phyloP scores from a whole-genome alignment of 2,888 invertebrate genomes.

The Amiota minor region DNA sequence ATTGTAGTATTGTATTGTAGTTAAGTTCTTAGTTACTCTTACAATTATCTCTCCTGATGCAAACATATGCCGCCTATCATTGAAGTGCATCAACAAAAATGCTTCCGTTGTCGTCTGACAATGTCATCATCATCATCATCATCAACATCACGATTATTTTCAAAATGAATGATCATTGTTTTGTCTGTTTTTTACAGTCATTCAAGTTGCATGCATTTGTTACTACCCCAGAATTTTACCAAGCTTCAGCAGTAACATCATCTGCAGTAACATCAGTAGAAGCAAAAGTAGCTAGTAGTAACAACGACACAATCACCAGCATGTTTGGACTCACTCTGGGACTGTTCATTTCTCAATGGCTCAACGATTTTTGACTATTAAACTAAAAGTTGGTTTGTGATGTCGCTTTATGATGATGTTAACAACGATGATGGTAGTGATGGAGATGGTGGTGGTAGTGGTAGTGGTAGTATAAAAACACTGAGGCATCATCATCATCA shows the following conservation, averaged over 20 bases:
- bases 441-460: too few relatives aligned
- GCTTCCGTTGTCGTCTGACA: neutral
- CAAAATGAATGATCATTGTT: neutral
- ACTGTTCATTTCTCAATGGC: slow-evolving; percentile 3
- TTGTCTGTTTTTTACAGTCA: neutral
- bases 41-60: neutral
- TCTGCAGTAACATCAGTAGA: slow-evolving; percentile 1
- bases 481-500: neutral
- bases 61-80: neutral
- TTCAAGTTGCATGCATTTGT: slow-evolving; percentile 2
- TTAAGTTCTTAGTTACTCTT: too few relatives aligned
- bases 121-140: neutral
- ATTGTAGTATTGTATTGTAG: too few relatives aligned
- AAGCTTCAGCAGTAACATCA: slow-evolving; percentile 8
- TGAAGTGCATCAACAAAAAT: neutral
- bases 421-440: too few relatives aligned
- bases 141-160: neutral
- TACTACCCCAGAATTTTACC: slow-evolving; percentile 16
- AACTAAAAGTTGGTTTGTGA: neutral
- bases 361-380: slow-evolving; percentile 25
- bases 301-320: slow-evolving; percentile 15
- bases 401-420: neutral
- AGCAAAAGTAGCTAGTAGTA: slow-evolving; percentile 33
- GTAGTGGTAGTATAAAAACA: neutral
- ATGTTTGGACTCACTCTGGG: neutral